A percentile compares a stretch with the other conserved stretches of the same genome.
phyloP scores from a whole-genome alignment of 1,140 invertebrate genomes.

The Leptopilina clavipes region DNA sequence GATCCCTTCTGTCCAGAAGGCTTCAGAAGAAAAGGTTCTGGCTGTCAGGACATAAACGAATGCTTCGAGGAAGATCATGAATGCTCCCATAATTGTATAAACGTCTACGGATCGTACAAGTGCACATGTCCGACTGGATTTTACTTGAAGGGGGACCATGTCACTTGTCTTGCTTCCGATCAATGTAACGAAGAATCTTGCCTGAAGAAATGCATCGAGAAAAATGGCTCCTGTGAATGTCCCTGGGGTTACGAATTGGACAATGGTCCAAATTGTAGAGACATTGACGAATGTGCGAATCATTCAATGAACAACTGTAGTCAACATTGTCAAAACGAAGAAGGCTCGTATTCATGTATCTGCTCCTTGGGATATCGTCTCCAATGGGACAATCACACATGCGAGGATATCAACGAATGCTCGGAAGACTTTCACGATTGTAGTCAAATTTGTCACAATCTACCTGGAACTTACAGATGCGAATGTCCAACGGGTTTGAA shows the following conservation, averaged over 20 bases:
- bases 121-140: slow-evolving; percentile 84
- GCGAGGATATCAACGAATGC: slow-evolving; percentile 85
- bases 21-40: slow-evolving; percentile 36
- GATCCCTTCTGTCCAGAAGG: slow-evolving; percentile 62
- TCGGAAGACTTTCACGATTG: slow-evolving; percentile 79
- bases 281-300: slow-evolving; percentile 73
- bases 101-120: slow-evolving; percentile 81
- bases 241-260: slow-evolving; percentile 55
- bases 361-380: slow-evolving; percentile 69
- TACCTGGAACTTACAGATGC: slow-evolving; percentile 81
- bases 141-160: slow-evolving; percentile 49
- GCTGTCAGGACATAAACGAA: slow-evolving; percentile 84
- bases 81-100: slow-evolving; percentile 81
- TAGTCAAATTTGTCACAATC: slow-evolving; percentile 62
- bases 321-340: slow-evolving; percentile 57
- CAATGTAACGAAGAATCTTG: slow-evolving; percentile 47
- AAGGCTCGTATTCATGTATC: slow-evolving; percentile 73
- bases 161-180: slow-evolving; percentile 43
- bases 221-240: slow-evolving; percentile 63
- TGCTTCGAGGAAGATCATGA: slow-evolving; percentile 79
- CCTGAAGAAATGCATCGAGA: slow-evolving; percentile 43
- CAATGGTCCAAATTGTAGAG: slow-evolving; percentile 67
- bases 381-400: slow-evolving; percentile 80
- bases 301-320: slow-evolving; percentile 52
- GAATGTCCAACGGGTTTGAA: slow-evolving; percentile 78